phyloP scores from a whole-genome alignment of 2,113 vertebrate species.

The Laterallus jamaicensis region DNA sequence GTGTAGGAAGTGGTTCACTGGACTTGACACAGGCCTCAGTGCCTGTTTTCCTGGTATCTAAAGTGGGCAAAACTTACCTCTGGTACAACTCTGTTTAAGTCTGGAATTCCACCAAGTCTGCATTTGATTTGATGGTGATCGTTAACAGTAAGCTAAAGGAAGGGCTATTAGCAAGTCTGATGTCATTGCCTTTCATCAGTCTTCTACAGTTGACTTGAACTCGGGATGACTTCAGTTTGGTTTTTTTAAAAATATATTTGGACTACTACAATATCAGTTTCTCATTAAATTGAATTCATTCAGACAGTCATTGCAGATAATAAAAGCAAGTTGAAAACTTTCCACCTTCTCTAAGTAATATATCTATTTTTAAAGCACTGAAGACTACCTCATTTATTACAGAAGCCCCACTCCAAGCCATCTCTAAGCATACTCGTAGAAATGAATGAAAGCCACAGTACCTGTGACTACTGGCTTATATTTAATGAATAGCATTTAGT shows the following conservation, averaged over 20 bases:
- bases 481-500: neutral
- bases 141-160: constrained; percentile 25
- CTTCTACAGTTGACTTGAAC: constrained; percentile 54
- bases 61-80: neutral
- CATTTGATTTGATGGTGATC: constrained; percentile 2
- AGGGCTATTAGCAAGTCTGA: constrained; percentile 63
- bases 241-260: neutral
- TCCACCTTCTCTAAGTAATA: neutral
- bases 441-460: neutral
- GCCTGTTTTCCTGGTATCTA: neutral
- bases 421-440: neutral
- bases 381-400: neutral
- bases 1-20: neutral
- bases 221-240: constrained; percentile 55
- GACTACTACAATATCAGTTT: constrained; percentile 1
- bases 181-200: constrained; percentile 59
- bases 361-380: neutral
- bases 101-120: constrained; percentile 25
- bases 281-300: constrained; percentile 17
- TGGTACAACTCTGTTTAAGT: neutral
- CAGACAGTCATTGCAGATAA: neutral
- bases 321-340: constrained; percentile 9
- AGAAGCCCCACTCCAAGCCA: neutral
- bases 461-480: neutral
- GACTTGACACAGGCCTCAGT: neutral